phyloP scores from a whole-genome alignment of 2,888 invertebrate genomes.

The Drosophila hamatofila region DNA sequence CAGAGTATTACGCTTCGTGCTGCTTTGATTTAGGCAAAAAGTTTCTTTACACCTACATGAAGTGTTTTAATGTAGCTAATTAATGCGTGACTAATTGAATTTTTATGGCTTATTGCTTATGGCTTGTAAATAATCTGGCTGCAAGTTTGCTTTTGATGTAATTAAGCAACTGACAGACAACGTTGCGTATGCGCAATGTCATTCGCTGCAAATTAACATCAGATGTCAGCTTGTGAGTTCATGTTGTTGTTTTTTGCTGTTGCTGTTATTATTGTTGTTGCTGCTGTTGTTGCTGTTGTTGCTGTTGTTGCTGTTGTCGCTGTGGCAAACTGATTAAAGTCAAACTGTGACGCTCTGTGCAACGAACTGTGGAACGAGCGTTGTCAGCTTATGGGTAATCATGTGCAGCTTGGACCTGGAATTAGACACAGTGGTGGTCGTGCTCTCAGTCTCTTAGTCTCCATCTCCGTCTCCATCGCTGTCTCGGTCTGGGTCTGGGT shows the following conservation, averaged over 20 bases:
- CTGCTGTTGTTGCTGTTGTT: slow-evolving; percentile 11
- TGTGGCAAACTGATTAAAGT: slow-evolving; percentile 73
- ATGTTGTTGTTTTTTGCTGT: slow-evolving; percentile 13
- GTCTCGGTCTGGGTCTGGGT: slow-evolving; percentile 16
- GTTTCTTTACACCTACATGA: slow-evolving; percentile 48
- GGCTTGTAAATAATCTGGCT: slow-evolving; percentile 49
- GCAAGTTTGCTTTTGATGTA: slow-evolving; percentile 49
- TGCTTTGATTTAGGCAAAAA: neutral
- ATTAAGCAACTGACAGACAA: slow-evolving; percentile 57
- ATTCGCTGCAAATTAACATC: slow-evolving; percentile 73
- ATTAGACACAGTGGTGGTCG: slow-evolving; percentile 66
- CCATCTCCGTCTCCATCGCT: neutral
- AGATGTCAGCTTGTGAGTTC: slow-evolving; percentile 50
- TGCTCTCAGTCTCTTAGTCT: slow-evolving; percentile 24
- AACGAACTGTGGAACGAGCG: slow-evolving; percentile 72
- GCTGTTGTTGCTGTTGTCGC: slow-evolving; percentile 35
- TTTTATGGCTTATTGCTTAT: slow-evolving; percentile 35
- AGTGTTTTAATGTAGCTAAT: slow-evolving; percentile 49
- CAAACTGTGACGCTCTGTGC: slow-evolving; percentile 68
- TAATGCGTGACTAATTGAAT: slow-evolving; percentile 43
- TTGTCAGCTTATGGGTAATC: slow-evolving; percentile 78
- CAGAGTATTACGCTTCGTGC: neutral
- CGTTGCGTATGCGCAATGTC: slow-evolving; percentile 76
- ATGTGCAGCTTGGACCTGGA: slow-evolving; percentile 63
- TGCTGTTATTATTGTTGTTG: slow-evolving; percentile 23